These are phyloP conservation scores for Embiotoca jacksoni DNA, from an alignment of 2,113 vertebrate species.

Conservation along the genomic window DNA sequence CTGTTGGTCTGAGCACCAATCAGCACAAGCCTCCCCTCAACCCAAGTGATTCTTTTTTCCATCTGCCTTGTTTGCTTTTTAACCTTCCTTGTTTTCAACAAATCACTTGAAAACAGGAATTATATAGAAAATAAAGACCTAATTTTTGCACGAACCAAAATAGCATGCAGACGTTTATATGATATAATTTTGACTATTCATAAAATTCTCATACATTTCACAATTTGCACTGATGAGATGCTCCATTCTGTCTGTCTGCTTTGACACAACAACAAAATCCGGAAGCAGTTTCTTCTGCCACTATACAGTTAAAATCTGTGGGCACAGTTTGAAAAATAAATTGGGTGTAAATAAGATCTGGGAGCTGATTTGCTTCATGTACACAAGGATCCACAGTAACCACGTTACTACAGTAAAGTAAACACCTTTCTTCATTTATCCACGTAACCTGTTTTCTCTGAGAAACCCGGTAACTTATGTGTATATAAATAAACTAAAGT, in stretches of 20 bases:
- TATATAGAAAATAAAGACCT: too few species aligned
- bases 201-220: too few species aligned
- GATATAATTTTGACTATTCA: too few species aligned
- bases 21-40: too few species aligned
- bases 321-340: background rate
- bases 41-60: too few species aligned
- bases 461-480: background rate
- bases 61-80: too few species aligned
- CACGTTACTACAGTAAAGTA: background rate
- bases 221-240: too few species aligned
- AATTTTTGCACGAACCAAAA: too few species aligned
- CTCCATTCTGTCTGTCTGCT: background rate
- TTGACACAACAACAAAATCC: background rate
- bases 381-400: background rate
- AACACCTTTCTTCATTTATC: background rate
- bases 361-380: background rate
- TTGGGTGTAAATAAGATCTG: background rate
- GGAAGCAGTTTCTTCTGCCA: background rate
- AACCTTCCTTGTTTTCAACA: too few species aligned
- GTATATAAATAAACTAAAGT: constrained; percentile 2
- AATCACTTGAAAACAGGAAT: too few species aligned
- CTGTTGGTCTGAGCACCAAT: too few species aligned
- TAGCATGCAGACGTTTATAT: too few species aligned
- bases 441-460: background rate
- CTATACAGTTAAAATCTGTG: background rate